Percentiles rank a stretch among this genome's conserved stretches.
Evolutionary conservation across 2,888 invertebrate species (phyloP).

Genomic region (Ypsolopha sequella): DNA sequence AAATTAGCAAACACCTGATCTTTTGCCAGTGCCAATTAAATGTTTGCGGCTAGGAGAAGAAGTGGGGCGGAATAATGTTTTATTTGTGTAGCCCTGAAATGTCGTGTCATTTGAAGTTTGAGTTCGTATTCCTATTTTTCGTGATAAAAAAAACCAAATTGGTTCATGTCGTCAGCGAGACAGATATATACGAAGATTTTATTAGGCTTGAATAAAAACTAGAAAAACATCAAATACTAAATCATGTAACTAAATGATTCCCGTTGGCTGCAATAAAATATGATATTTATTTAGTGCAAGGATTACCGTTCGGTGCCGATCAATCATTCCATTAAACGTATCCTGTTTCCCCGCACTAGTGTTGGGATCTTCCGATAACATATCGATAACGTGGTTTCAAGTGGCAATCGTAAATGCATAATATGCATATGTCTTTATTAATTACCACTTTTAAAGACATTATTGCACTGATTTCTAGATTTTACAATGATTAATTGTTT

Average conservation of each 20-base stretch:
- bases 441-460: too few relatives aligned
- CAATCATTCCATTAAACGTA: slow-evolving; percentile 69
- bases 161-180: background rate
- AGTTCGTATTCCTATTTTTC: background rate
- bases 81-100: background rate
- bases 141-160: background rate
- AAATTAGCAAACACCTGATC: slow-evolving; percentile 24
- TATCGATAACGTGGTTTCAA: background rate
- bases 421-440: too few relatives aligned
- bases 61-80: background rate
- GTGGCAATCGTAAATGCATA: too few relatives aligned
- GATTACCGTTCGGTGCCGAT: slow-evolving; percentile 65
- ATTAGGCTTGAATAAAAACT: too few relatives aligned
- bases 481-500: too few relatives aligned
- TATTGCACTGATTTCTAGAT: too few relatives aligned
- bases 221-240: too few relatives aligned
- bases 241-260: background rate
- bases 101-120: background rate
- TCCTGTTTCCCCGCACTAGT: slow-evolving; percentile 61
- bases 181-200: background rate
- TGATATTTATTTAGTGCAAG: slow-evolving; percentile 54
- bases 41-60: slow-evolving; percentile 2
- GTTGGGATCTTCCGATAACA: slow-evolving; percentile 21
- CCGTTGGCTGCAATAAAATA: slow-evolving; percentile 5
- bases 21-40: slow-evolving; percentile 36